Evolutionary conservation across 2,113 vertebrate genomes (phyloP).

Genomic region (Hyperopisus bebe): DNA sequence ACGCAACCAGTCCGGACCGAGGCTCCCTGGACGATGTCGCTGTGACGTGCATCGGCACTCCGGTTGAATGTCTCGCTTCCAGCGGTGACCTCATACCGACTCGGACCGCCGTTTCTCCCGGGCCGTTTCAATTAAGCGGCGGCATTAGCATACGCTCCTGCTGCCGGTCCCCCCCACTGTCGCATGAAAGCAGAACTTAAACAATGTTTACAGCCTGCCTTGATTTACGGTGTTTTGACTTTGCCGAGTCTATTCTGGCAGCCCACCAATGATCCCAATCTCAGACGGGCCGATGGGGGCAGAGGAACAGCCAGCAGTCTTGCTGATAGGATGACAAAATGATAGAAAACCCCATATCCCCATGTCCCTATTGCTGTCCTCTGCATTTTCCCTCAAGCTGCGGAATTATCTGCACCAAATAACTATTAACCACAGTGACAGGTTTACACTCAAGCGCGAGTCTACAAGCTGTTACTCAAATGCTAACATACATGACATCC

Average conservation of each 20-base stretch:
- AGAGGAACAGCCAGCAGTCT: background rate
- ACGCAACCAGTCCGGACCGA: background rate
- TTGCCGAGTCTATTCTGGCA: background rate
- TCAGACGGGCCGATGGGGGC: background rate
- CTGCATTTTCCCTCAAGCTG: background rate
- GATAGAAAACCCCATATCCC: background rate
- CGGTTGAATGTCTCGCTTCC: background rate
- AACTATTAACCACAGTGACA: background rate
- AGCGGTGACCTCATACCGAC: background rate
- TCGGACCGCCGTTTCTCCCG: background rate
- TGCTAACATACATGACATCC: background rate
- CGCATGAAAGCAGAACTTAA: background rate
- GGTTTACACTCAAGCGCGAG: background rate
- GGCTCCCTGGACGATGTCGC: background rate
- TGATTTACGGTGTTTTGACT: constrained; percentile 4
- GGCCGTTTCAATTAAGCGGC: background rate
- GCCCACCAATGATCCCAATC: background rate
- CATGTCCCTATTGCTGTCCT: background rate
- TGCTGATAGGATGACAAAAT: background rate
- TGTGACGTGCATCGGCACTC: background rate
- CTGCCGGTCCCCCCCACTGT: background rate
- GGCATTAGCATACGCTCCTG: background rate
- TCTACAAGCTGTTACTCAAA: background rate
- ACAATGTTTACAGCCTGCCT: background rate
- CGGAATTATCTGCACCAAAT: background rate